Conservation (phyloP, 2,888 invertebrate species). For the Ephialtes manifestator region DNA sequence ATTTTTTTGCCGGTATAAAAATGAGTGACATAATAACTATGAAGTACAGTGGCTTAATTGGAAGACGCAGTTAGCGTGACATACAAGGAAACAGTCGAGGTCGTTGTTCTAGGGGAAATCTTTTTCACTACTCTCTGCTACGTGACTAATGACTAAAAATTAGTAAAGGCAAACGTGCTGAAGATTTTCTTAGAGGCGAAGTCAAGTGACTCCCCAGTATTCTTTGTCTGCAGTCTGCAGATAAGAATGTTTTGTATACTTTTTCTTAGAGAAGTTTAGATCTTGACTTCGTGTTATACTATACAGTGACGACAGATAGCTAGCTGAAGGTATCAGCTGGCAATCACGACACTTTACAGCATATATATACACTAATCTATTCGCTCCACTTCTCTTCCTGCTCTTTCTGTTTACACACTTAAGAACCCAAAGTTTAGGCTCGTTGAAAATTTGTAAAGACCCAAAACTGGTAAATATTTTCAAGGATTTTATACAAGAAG, state of each 20-base stretch:
- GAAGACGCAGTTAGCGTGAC: constrained; percentile 24
- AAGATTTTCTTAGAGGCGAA: background rate
- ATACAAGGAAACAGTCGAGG: constrained; percentile 25
- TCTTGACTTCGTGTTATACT: background rate
- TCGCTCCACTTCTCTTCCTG: background rate
- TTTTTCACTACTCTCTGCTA: constrained; percentile 26
- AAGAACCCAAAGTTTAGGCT: background rate
- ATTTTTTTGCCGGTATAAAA: constrained; percentile 3
- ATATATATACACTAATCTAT: background rate
- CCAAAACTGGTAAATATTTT: background rate
- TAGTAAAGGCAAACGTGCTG: constrained; percentile 17
- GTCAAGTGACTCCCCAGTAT: background rate
- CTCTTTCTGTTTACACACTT: background rate
- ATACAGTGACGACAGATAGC: background rate
- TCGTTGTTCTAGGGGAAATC: constrained; percentile 19
- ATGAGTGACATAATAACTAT: background rate
- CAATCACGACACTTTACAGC: background rate
- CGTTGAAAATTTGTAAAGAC: background rate
- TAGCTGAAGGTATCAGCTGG: background rate
- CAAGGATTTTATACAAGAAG: background rate
- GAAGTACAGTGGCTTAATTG: constrained; percentile 12
- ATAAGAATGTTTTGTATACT: constrained; percentile 1
- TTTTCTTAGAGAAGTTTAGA: background rate
- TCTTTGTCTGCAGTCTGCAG: background rate
- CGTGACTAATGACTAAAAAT: constrained; percentile 41